A percentile compares a stretch with the other conserved stretches of the same genome.
Conservation (phyloP, 2,113 vertebrate genomes). For the Campylomormyrus numenius region DNA sequence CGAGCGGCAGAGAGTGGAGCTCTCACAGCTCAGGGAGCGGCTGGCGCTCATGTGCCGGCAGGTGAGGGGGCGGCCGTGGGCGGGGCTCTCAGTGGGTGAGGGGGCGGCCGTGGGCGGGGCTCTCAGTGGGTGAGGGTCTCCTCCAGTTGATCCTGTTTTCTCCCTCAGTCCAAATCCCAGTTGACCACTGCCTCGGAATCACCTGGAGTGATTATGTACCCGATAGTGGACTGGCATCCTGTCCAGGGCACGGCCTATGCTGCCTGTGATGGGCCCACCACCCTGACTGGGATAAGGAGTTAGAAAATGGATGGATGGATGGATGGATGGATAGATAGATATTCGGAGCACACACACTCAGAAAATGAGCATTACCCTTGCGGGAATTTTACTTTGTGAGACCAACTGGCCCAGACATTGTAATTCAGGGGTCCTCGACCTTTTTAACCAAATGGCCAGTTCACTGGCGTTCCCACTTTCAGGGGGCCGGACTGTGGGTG, state of each 20-base stretch:
- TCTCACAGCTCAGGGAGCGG: constrained; percentile 79
- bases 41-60: constrained; percentile 82
- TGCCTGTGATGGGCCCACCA: no score
- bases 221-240: no score
- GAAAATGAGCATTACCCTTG: not conserved
- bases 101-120: not conserved
- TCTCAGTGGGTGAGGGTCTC: not conserved
- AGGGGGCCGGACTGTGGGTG: no score
- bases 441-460: no score
- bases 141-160: not conserved
- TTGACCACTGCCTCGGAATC: not conserved
- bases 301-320: not conserved
- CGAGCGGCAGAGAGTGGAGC: constrained; percentile 74
- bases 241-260: no score
- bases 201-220: not conserved
- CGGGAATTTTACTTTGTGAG: not conserved
- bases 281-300: no score
- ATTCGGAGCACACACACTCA: not conserved
- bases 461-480: no score
- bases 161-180: not conserved
- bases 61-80: constrained; percentile 36
- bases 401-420: not conserved
- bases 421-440: not conserved
- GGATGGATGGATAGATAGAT: not conserved
- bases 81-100: not conserved